These are phyloP conservation scores for Nixonia krombeini DNA, from an alignment of 1,140 invertebrate genomes.

Conservation along the genomic window DNA sequence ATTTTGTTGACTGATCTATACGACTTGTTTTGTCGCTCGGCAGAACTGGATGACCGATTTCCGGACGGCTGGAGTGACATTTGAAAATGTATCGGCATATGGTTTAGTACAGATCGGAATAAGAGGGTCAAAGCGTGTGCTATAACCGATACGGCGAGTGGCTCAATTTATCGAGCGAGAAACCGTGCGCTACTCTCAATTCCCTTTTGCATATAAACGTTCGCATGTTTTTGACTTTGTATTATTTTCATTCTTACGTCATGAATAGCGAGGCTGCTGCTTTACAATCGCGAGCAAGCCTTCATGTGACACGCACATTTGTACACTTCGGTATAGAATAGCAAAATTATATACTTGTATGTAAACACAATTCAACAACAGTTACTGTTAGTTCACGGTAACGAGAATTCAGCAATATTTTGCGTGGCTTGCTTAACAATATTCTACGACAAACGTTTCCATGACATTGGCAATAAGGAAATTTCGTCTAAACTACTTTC, in stretches of 20 bases:
- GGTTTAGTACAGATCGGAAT: not conserved
- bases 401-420: too few relatives aligned
- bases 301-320: too few relatives aligned
- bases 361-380: too few relatives aligned
- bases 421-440: too few relatives aligned
- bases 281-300: slow-evolving; percentile 43
- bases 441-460: too few relatives aligned
- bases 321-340: too few relatives aligned
- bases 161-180: too few relatives aligned
- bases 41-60: not conserved
- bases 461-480: too few relatives aligned
- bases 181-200: not conserved
- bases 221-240: slow-evolving; percentile 9
- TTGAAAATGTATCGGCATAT: slow-evolving; percentile 4
- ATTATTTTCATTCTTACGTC: slow-evolving; percentile 46
- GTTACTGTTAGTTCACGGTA: too few relatives aligned
- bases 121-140: slow-evolving; percentile 17
- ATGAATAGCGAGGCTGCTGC: slow-evolving; percentile 38
- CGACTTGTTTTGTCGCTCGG: not conserved
- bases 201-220: not conserved
- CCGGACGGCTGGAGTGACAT: slow-evolving; percentile 1
- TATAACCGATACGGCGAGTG: not conserved
- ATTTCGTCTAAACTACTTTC: too few relatives aligned
- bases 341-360: too few relatives aligned
- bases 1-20: not conserved